Percentiles rank a stretch among this genome's conserved stretches.
Evolutionary conservation across 1,140 invertebrate species (phyloP).

Genomic region (Drosophila lacertosa): DNA sequence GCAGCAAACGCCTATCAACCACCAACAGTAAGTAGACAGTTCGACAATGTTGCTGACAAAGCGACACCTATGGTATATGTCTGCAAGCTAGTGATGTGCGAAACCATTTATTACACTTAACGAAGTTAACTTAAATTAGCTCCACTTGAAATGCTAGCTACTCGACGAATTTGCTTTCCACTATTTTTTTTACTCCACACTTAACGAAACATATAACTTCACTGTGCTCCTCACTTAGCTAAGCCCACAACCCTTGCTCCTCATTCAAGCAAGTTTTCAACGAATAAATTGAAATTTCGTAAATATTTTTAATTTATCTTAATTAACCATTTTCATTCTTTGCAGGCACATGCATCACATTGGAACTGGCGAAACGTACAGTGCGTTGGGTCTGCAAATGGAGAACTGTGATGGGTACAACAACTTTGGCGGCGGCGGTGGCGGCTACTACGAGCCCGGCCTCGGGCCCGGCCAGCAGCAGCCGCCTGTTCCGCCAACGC

Average conservation of each 20-base stretch:
- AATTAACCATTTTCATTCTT: background rate
- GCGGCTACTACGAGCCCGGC: slow-evolving; percentile 54
- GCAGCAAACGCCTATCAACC: slow-evolving; percentile 59
- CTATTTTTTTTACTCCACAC: background rate
- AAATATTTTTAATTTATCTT: background rate
- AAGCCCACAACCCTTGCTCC: too few species aligned
- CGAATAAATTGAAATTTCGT: background rate
- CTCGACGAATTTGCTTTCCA: background rate
- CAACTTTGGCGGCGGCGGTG: slow-evolving; percentile 55
- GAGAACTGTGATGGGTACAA: slow-evolving; percentile 82
- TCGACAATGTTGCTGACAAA: background rate
- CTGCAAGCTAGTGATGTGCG: background rate
- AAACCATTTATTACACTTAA: background rate
- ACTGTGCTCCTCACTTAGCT: background rate
- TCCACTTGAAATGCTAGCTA: background rate
- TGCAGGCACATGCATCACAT: slow-evolving; percentile 71
- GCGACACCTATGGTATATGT: background rate
- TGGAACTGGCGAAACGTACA: slow-evolving; percentile 72
- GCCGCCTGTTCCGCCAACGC: slow-evolving; percentile 54
- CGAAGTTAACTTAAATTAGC: background rate
- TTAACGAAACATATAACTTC: background rate
- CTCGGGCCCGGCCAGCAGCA: slow-evolving; percentile 53
- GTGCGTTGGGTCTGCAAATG: slow-evolving; percentile 79
- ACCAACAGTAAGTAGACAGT: slow-evolving; percentile 67
- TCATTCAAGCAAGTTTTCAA: background rate